A percentile compares a stretch with the other conserved stretches of the same genome.
Conservation (phyloP, 2,888 invertebrate genomes). For the Thyatira batis region DNA sequence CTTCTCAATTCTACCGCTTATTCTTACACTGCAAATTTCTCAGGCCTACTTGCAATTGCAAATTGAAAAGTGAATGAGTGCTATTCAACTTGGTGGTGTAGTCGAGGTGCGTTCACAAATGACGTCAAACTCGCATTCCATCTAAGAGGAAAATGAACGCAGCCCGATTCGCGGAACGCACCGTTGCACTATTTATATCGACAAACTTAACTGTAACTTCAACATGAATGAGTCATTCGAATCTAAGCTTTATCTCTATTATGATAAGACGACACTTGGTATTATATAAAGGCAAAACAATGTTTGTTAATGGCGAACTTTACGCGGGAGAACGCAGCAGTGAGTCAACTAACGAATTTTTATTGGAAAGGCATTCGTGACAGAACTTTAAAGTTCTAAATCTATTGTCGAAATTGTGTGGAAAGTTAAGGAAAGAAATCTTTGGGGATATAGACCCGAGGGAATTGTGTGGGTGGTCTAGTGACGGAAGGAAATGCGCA, state of each 20-base stretch:
- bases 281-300: constrained; percentile 12
- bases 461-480: neutral
- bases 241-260: constrained; percentile 18
- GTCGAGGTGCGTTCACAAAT: constrained; percentile 49
- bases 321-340: constrained; percentile 67
- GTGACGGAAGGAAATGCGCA: neutral
- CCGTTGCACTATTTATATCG: constrained; percentile 72
- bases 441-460: neutral
- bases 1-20: constrained; percentile 40
- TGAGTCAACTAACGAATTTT: constrained; percentile 62
- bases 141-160: constrained; percentile 72
- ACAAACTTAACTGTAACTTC: constrained; percentile 30
- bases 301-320: constrained; percentile 38
- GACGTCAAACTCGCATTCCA: constrained; percentile 75
- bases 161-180: constrained; percentile 66
- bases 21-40: constrained; percentile 16
- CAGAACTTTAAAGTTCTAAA: constrained; percentile 23
- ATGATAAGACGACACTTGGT: neutral
- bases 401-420: neutral
- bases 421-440: neutral
- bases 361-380: constrained; percentile 60
- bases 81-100: constrained; percentile 26
- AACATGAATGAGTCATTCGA: constrained; percentile 12
- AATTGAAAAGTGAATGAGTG: constrained; percentile 30
- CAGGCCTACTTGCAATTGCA: constrained; percentile 18